phyloP scores from a whole-genome alignment of 2,888 invertebrate species.

The Nomada hirtipes region DNA sequence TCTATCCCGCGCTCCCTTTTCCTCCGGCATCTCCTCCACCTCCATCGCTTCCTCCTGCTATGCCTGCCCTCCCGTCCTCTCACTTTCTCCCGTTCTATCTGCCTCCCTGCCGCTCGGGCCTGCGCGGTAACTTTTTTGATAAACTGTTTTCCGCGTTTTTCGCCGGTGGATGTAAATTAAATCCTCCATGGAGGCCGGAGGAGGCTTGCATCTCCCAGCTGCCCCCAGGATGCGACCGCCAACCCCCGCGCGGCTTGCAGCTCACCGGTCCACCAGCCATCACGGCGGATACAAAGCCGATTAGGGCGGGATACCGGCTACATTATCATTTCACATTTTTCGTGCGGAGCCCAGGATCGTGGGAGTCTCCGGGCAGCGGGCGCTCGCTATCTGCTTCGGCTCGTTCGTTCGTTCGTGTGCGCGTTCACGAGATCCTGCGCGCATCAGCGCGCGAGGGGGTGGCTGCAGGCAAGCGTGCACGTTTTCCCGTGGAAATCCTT shows the following conservation, averaged over 20 bases:
- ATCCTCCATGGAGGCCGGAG: conserved; percentile 75
- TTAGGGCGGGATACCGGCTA: conserved; percentile 79
- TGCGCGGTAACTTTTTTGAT: conserved; percentile 81
- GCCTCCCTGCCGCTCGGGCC: conserved; percentile 60
- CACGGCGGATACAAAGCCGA: conserved; percentile 81
- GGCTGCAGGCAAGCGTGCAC: not conserved
- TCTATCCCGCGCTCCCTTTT: conserved; percentile 63
- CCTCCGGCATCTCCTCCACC: conserved; percentile 50
- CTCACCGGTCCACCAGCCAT: conserved; percentile 67
- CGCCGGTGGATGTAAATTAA: conserved; percentile 82
- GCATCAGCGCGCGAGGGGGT: conserved; percentile 10
- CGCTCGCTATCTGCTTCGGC: conserved; percentile 34
- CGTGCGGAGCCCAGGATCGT: conserved; percentile 44
- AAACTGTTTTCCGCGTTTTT: conserved; percentile 82
- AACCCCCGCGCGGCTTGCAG: conserved; percentile 30
- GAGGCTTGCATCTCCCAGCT: conserved; percentile 71
- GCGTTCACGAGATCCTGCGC: conserved; percentile 12
- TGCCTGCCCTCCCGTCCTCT: conserved; percentile 16
- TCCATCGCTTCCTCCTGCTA: conserved; percentile 23
- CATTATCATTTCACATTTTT: conserved; percentile 82
- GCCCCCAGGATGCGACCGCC: conserved; percentile 68
- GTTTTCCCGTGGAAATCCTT: conserved; percentile 44
- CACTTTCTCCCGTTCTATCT: conserved; percentile 23
- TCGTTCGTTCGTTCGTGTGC: conserved; percentile 19
- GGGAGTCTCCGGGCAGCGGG: conserved; percentile 43